Evolutionary conservation across 2,797 vertebrate genomes (phyloP).

Genomic region (Borostomias antarcticus): DNA sequence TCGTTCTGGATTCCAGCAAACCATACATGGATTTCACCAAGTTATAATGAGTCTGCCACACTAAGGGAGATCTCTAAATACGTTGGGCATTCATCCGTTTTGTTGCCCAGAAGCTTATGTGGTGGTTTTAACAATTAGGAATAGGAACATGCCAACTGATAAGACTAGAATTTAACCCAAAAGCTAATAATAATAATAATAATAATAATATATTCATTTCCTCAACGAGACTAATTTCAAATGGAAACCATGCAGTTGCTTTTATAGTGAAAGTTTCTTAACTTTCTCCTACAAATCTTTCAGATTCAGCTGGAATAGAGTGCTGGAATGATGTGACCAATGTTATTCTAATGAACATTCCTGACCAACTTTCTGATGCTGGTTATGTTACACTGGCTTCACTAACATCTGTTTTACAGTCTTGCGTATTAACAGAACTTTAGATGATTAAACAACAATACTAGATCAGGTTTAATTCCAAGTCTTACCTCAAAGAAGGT

Average conservation of each 20-base stretch:
- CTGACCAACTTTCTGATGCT: neutral
- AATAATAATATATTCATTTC: neutral
- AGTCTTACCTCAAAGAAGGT: slow-evolving; percentile 74
- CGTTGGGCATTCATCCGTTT: neutral
- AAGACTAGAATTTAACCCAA: neutral
- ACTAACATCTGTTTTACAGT: neutral
- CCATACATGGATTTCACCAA: neutral
- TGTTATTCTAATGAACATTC: neutral
- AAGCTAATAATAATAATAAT: neutral
- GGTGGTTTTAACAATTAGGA: neutral
- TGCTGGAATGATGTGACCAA: neutral
- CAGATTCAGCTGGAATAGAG: neutral
- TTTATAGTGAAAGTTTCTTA: slow-evolving; percentile 1
- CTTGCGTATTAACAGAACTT: too few relatives aligned
- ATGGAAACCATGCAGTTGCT: too few relatives aligned
- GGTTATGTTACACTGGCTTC: neutral
- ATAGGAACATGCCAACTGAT: neutral
- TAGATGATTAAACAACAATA: neutral
- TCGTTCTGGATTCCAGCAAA: neutral
- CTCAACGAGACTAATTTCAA: too few relatives aligned
- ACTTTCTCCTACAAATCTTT: neutral
- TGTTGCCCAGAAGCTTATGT: neutral
- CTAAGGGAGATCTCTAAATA: neutral
- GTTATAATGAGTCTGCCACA: neutral
- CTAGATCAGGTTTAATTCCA: neutral